A percentile compares a stretch with the other conserved stretches of the same genome.
These are phyloP conservation scores for Tragelaphus scriptus DNA, from an alignment of 2,113 vertebrate species.

Conservation along the genomic window DNA sequence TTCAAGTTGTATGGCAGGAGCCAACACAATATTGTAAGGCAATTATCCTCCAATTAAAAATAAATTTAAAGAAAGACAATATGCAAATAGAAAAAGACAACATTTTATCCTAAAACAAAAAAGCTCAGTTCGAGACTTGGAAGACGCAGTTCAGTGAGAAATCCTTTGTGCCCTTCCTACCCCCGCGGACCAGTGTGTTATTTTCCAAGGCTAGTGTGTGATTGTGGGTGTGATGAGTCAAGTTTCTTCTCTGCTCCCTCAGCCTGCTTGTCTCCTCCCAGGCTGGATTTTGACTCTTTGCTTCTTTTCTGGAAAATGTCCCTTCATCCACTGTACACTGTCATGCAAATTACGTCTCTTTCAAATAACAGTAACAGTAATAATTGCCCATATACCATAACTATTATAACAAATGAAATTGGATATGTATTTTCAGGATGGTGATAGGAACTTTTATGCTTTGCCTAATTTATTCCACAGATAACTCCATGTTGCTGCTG, in stretches of 20 bases:
- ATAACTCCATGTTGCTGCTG: background rate
- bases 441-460: background rate
- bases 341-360: background rate
- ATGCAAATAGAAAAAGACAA: background rate
- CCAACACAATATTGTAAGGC: background rate
- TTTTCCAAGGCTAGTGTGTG: background rate
- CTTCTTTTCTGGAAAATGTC: background rate
- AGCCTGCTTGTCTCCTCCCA: background rate
- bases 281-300: constrained; percentile 34
- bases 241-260: background rate
- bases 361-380: background rate
- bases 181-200: background rate
- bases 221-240: constrained; percentile 40
- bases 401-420: background rate
- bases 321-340: background rate
- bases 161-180: background rate
- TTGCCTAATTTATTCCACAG: background rate
- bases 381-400: background rate
- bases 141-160: background rate
- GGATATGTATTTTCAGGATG: background rate
- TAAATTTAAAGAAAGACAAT: background rate
- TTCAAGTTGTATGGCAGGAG: background rate
- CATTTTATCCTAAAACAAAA: background rate
- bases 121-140: background rate
- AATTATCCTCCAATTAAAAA: background rate